phyloP scores from a whole-genome alignment of 2,797 vertebrate species.

The Sebastes diploproa region DNA sequence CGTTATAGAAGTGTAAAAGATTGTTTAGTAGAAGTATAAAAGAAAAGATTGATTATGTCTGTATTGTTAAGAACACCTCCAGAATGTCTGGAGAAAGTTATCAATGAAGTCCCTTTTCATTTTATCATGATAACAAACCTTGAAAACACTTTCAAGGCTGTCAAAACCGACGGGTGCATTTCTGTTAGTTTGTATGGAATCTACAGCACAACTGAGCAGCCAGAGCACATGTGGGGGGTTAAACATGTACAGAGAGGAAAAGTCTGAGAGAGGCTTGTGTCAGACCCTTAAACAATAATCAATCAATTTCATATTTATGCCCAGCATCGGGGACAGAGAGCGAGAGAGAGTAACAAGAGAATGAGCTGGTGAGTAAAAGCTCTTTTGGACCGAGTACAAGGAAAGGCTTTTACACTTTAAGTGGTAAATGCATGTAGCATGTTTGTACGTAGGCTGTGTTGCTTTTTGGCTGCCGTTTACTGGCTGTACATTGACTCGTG shows the following conservation, averaged over 20 bases:
- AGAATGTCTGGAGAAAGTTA: not conserved
- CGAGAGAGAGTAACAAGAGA: slow-evolving; percentile 19
- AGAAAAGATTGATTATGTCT: not conserved
- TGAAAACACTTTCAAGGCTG: not conserved
- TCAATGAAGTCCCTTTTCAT: not conserved
- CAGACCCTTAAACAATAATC: slow-evolving; percentile 69
- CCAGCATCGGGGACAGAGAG: slow-evolving; percentile 17
- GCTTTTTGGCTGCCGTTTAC: not conserved
- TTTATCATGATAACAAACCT: not conserved
- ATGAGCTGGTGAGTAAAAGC: slow-evolving; percentile 73
- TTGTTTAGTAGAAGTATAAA: not conserved
- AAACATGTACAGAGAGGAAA: slow-evolving; percentile 7
- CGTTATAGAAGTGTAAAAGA: not conserved
- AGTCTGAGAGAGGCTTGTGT: slow-evolving; percentile 18
- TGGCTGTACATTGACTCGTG: not conserved
- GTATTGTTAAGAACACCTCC: not conserved
- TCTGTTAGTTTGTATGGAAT: not conserved
- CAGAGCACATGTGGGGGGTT: not conserved
- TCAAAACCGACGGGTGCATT: not conserved
- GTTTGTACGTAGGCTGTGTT: slow-evolving; percentile 31
- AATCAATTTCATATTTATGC: slow-evolving; percentile 67
- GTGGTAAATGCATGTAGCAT: slow-evolving; percentile 69
- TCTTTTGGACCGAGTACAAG: slow-evolving; percentile 81
- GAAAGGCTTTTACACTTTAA: slow-evolving; percentile 76
- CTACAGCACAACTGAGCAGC: not conserved